Evolutionary conservation across 1,140 invertebrate genomes (phyloP).

Genomic region (Papilio aristodemus): DNA sequence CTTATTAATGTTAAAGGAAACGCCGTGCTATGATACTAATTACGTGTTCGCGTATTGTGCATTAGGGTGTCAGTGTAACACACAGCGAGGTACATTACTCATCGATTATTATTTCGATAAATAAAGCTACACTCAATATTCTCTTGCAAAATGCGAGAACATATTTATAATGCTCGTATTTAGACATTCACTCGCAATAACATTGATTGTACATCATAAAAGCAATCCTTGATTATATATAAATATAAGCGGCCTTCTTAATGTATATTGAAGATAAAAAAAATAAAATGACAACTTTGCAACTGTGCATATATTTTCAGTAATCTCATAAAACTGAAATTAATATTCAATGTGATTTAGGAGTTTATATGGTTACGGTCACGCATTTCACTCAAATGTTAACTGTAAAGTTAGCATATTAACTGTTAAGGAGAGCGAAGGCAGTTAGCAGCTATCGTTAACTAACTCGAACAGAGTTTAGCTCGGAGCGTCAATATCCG

Average conservation of each 20-base stretch:
- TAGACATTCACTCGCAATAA: too few species aligned
- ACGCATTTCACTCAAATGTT: not conserved
- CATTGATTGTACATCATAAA: too few species aligned
- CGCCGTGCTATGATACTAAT: not conserved
- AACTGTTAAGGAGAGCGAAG: conserved; percentile 4
- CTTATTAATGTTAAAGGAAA: not conserved
- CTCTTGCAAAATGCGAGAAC: not conserved
- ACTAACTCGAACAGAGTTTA: conserved; percentile 7
- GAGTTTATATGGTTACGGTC: too few species aligned
- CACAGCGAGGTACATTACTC: conserved; percentile 3
- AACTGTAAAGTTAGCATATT: not conserved
- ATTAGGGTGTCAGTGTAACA: conserved; percentile 18
- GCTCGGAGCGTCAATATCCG: not conserved
- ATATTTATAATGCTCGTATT: conserved; percentile 2
- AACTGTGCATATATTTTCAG: too few species aligned
- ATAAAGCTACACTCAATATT: not conserved
- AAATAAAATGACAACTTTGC: too few species aligned
- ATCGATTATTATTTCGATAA: conserved; percentile 14
- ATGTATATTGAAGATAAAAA: too few species aligned
- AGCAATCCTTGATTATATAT: too few species aligned
- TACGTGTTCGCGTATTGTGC: conserved; percentile 18
- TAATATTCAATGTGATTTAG: too few species aligned
- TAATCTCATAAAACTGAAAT: too few species aligned
- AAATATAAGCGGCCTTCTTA: too few species aligned
- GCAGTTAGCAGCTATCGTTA: not conserved